These are phyloP conservation scores for Drosophila melanica DNA, from an alignment of 1,140 invertebrate genomes.

Conservation along the genomic window DNA sequence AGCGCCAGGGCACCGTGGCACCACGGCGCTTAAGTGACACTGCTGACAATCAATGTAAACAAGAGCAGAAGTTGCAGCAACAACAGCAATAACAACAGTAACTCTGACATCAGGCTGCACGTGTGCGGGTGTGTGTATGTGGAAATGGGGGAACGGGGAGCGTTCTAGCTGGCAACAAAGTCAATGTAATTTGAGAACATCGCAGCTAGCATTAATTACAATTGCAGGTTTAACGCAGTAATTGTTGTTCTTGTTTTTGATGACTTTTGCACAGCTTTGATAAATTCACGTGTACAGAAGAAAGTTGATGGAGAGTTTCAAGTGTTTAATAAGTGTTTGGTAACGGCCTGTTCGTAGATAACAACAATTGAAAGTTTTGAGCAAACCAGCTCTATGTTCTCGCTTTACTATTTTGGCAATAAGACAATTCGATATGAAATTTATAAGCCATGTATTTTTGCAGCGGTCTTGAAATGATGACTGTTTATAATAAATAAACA, in stretches of 20 bases:
- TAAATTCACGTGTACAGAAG: slow-evolving; percentile 54
- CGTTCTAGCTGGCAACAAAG: slow-evolving; percentile 41
- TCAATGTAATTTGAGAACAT: slow-evolving; percentile 76
- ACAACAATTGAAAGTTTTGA: not conserved
- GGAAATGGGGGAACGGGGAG: slow-evolving; percentile 10
- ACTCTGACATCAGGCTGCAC: slow-evolving; percentile 24
- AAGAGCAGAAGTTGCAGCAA: slow-evolving; percentile 49
- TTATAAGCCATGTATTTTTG: too few species aligned
- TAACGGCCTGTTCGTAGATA: not conserved
- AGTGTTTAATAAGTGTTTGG: not conserved
- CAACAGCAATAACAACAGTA: slow-evolving; percentile 25
- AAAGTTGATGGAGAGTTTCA: slow-evolving; percentile 9
- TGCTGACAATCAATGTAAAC: slow-evolving; percentile 79
- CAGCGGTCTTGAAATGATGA: too few species aligned
- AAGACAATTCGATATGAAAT: too few species aligned
- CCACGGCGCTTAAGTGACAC: slow-evolving; percentile 77
- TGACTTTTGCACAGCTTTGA: slow-evolving; percentile 63
- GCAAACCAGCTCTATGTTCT: not conserved
- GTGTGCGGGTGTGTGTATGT: slow-evolving; percentile 16
- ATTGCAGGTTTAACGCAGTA: slow-evolving; percentile 65
- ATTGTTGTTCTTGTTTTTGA: slow-evolving; percentile 32
- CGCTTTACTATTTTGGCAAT: too few species aligned
- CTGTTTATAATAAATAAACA: too few species aligned
- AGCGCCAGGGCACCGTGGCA: slow-evolving; percentile 44
- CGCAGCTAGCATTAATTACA: slow-evolving; percentile 78